Evolutionary conservation across 2,888 invertebrate genomes (phyloP), one percentile per base, ranked within the genome.

Genomic region (Ptilodon capucinus): DNA sequence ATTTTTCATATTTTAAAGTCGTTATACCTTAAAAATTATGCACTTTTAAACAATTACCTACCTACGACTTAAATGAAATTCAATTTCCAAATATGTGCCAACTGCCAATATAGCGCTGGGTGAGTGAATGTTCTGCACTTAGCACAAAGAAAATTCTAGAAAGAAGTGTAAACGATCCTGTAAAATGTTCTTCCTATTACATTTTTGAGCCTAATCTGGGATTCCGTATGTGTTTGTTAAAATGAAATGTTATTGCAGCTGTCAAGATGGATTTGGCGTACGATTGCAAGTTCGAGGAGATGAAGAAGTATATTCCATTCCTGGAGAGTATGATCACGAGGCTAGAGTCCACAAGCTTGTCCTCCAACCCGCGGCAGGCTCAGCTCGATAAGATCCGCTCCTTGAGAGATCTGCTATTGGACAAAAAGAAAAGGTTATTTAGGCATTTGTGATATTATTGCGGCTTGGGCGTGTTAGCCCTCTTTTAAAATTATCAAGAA

Each of bases 281-380:
- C 85, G 92, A 93, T 53, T 80, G 74, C 54, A 94, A 94, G 81
- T 91, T 94, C 74, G 89, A 91, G 62, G 93, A 93, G 72, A 93
- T 95, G 89, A 94, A 94, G 82, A 92, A 92, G 64, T 94, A 94
- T 81, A 92, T 95, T 65, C 95, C 95, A n/a, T 95, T 95, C 74
- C 79, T 96, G 76, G 93, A 94, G 71, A 93, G 87, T 60, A 94
- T 95, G 91, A 95, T 95, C 68, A 84, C 86, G 40, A 92, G 93
- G 69, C 80, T 95, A 63, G 93, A 93, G 71, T 92, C 85, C 60
- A 89, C 91, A 13, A 77, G 69, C 48, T 68, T 79, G 14, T 70
- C 80, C 17, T 85, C 91, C 21, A 91, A 91, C 51, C 91, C 92
- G 45, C 85, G 94, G 19, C 92, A 92, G 68, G 92, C 92, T 4